Percentiles rank a stretch among this genome's conserved stretches.
These are phyloP conservation scores for Physocephala rufipes DNA, from an alignment of 2,888 invertebrate genomes.

Conservation along the genomic window DNA sequence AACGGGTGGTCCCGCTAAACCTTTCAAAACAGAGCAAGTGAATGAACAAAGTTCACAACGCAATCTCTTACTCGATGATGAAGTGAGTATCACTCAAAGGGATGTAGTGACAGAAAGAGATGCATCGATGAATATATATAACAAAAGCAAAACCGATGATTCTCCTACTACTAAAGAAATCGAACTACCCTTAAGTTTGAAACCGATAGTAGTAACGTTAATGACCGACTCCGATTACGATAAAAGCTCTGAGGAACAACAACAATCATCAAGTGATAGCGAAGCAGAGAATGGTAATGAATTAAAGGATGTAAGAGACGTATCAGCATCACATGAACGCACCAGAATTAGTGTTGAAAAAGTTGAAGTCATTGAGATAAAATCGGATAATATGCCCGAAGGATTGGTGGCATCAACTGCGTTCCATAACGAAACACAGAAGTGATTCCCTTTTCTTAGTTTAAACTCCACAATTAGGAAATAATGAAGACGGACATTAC, in stretches of 20 bases:
- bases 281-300: constrained; percentile 22
- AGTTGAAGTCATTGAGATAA: constrained; percentile 66
- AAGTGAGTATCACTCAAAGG: constrained; percentile 59
- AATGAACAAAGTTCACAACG: constrained; percentile 63
- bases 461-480: too few relatives aligned
- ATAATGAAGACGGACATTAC: background rate
- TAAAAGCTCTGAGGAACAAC: constrained; percentile 11
- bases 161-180: constrained; percentile 33
- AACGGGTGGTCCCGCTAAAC: constrained; percentile 36
- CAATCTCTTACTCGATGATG: constrained; percentile 62
- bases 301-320: constrained; percentile 16
- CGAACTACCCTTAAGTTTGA: constrained; percentile 51
- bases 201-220: constrained; percentile 62
- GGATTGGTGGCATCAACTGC: constrained; percentile 59
- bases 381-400: constrained; percentile 63
- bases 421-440: constrained; percentile 32
- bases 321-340: constrained; percentile 27
- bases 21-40: constrained; percentile 55
- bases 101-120: constrained; percentile 55
- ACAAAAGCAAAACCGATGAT: constrained; percentile 22
- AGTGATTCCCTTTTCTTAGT: constrained; percentile 8
- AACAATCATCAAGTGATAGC: background rate
- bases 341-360: constrained; percentile 61
- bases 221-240: constrained; percentile 47
- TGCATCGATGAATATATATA: too few relatives aligned